A percentile compares a stretch with the other conserved stretches of the same genome.
These are phyloP conservation scores for Chelon auratus DNA, from an alignment of 2,797 vertebrate species.

Conservation along the genomic window DNA sequence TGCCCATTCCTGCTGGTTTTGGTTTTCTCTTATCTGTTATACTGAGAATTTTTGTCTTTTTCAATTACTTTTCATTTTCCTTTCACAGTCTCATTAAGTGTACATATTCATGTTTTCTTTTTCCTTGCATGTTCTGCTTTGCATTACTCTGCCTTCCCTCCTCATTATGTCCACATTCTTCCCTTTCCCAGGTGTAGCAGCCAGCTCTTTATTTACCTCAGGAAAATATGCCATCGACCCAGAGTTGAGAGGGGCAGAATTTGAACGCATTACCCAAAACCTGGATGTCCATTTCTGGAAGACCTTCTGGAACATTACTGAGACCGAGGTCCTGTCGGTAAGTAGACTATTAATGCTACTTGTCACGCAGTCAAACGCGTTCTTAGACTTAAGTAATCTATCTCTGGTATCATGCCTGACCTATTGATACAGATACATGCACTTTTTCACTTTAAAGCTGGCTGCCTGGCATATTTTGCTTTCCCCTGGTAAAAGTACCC, in stretches of 20 bases:
- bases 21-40: constrained; percentile 16
- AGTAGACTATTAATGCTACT: constrained; percentile 57
- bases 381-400: constrained; percentile 17
- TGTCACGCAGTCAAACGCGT: not conserved
- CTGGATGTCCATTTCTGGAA: constrained; percentile 96
- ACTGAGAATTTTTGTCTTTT: not conserved
- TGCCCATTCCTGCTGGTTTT: not conserved
- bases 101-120: not conserved
- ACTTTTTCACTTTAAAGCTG: constrained; percentile 52
- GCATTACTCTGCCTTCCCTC: constrained; percentile 1
- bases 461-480: constrained; percentile 42
- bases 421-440: not conserved
- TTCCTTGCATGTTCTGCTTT: constrained; percentile 11
- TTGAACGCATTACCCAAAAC: constrained; percentile 93
- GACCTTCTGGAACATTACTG: constrained; percentile 93
- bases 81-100: constrained; percentile 1
- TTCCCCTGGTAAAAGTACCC: constrained; percentile 45
- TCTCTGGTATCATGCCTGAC: constrained; percentile 7
- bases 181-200: constrained; percentile 86
- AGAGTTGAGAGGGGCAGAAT: constrained; percentile 91
- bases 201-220: constrained; percentile 92
- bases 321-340: constrained; percentile 91
- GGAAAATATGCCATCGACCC: constrained; percentile 94
- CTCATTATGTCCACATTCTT: constrained; percentile 8
- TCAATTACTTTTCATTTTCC: constrained; percentile 3